A percentile compares a stretch with the other conserved stretches of the same genome.
These are phyloP conservation scores for Epistrophe grossulariae DNA, from an alignment of 2,888 invertebrate species.

Conservation along the genomic window DNA sequence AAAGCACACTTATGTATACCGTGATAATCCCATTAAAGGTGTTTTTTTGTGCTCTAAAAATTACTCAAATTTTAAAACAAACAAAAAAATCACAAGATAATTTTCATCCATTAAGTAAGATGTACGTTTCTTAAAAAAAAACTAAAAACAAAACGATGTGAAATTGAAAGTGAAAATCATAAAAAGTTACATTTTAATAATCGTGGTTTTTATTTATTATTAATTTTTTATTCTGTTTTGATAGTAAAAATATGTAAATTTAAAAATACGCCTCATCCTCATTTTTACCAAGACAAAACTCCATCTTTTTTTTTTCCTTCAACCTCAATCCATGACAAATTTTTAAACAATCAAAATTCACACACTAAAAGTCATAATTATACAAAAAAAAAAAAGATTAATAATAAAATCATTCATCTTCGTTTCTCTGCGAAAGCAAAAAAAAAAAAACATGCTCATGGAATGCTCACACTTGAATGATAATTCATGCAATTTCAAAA, in stretches of 20 bases:
- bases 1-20: too few relatives aligned
- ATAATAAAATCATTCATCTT: slow-evolving; percentile 20
- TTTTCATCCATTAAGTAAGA: neutral
- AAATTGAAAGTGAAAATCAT: slow-evolving; percentile 29
- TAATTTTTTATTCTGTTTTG: neutral
- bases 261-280: neutral
- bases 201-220: neutral
- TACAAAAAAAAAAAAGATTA: neutral
- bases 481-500: slow-evolving; percentile 56
- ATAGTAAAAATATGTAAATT: slow-evolving; percentile 15
- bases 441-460: slow-evolving; percentile 34
- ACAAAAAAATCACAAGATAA: too few relatives aligned
- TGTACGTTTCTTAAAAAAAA: neutral
- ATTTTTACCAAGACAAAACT: neutral
- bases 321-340: slow-evolving; percentile 52
- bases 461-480: slow-evolving; percentile 62
- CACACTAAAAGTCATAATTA: slow-evolving; percentile 43
- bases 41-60: too few relatives aligned
- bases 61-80: too few relatives aligned
- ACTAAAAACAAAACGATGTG: neutral
- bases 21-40: too few relatives aligned
- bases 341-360: slow-evolving; percentile 7
- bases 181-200: neutral
- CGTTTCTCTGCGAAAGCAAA: neutral
- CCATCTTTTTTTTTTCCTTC: neutral